These are phyloP conservation scores for Pelecanoides urinatrix DNA, from an alignment of 2,113 vertebrate genomes.

Conservation along the genomic window DNA sequence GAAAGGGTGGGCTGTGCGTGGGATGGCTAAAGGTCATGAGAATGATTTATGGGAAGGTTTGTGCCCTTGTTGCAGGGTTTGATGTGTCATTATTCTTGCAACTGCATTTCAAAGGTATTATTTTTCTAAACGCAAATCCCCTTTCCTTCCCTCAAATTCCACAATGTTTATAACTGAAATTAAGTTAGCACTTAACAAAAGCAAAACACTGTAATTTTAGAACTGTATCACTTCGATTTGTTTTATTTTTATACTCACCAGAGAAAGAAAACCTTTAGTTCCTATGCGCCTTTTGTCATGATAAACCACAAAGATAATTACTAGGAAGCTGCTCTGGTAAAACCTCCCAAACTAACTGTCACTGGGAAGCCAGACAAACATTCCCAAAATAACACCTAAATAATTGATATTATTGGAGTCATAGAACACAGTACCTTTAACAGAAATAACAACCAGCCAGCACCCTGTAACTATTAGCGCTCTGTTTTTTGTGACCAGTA, in stretches of 20 bases:
- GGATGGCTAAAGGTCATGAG: background rate
- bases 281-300: conserved; percentile 14
- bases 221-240: background rate
- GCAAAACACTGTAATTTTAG: conserved; percentile 30
- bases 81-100: background rate
- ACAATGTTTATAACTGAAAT: background rate
- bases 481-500: background rate
- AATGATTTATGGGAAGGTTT: background rate
- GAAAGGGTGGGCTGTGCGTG: background rate
- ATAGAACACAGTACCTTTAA: background rate
- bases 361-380: conserved; percentile 3
- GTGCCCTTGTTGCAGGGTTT: background rate
- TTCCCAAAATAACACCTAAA: conserved; percentile 32
- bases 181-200: background rate
- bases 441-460: background rate
- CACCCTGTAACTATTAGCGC: background rate
- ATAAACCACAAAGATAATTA: conserved; percentile 58
- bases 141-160: background rate
- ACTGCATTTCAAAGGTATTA: background rate
- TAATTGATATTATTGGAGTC: background rate
- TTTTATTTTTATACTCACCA: conserved; percentile 28
- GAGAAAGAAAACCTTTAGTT: conserved; percentile 43
- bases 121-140: background rate
- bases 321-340: background rate
- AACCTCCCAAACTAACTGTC: background rate